Evolutionary conservation across 2,113 vertebrate species (phyloP), one percentile per base, ranked within the genome.

Genomic region (Lates calcarifer): DNA sequence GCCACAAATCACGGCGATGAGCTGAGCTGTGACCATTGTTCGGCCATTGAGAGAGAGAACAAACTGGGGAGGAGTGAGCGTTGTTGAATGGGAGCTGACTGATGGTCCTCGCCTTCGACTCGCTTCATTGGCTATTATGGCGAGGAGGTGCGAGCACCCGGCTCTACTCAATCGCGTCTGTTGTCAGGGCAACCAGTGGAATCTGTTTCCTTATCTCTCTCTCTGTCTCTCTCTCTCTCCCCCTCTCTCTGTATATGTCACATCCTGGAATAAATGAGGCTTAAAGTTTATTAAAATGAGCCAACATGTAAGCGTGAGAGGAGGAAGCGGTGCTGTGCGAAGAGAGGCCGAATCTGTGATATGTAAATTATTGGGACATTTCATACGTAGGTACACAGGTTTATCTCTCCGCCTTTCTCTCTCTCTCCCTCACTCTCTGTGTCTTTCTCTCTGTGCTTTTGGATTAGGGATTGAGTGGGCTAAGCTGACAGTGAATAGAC

Each of bases 121-220:
- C 56, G 57, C 87, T 41, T 69, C 85, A 26, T 18, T 57, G 81
- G 72, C 3, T 37, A 51, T 87, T 63, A 66, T 26, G n/a, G 8
- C 9, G 65, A 63, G 67, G 65, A 63, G 67, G 78, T 82, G 84
- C 20, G 53, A 82, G 74, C n/a, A n/a, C 49, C 47, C 0, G 3
- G 17, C 64, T 62, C 64, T 74, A 37, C 68, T 87, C 77, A 58
- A 24, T 79, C 77, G 70, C 31, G 49, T 90, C 88, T 80, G 92
- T 94, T 91, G 93, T 92, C 92, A 82, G 55, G 84, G 91, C 79
- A 90, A 92, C 92, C 29, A 24, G 55, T 61, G 74, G 87, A 87
- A 85, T 91, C 70, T 37, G 65, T 29, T 49, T 63, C 61, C 18
- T 26, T 12, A 22, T 43, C 8, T 31, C 61, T 31, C 20, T 31